Conservation (phyloP, 2,797 vertebrate genomes). For the Lateolabrax maculatus region DNA sequence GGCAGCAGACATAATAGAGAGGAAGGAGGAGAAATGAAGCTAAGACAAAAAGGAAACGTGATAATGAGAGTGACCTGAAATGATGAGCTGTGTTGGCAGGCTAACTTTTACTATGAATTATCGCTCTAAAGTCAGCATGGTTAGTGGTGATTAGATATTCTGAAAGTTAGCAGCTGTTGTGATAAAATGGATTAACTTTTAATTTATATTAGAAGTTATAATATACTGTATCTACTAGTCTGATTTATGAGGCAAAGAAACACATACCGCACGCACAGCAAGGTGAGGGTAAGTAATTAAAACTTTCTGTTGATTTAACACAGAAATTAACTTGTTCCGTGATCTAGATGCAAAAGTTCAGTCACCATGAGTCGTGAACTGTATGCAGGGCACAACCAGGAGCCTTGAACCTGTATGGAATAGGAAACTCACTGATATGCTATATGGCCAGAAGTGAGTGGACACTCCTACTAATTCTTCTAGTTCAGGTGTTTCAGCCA, state of each 20-base stretch:
- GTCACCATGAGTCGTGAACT: not conserved
- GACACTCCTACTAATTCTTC: too few species aligned
- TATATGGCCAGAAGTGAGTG: too few species aligned
- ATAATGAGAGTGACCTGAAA: conserved; percentile 52
- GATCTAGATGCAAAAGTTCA: not conserved
- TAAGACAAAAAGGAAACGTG: conserved; percentile 50
- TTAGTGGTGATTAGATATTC: not conserved
- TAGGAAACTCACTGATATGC: too few species aligned
- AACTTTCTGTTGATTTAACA: too few species aligned
- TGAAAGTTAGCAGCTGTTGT: not conserved
- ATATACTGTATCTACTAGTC: too few species aligned
- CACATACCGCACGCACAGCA: too few species aligned
- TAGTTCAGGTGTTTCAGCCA: too few species aligned
- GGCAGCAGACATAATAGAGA: conserved; percentile 60
- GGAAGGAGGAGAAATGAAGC: conserved; percentile 38
- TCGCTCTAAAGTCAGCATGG: not conserved
- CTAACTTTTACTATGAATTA: conserved; percentile 6
- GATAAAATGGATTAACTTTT: not conserved
- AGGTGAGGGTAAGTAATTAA: too few species aligned
- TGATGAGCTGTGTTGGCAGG: conserved; percentile 33
- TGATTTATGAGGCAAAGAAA: too few species aligned
- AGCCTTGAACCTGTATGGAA: not conserved
- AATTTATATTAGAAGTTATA: too few species aligned
- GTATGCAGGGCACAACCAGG: not conserved
- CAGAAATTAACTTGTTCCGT: too few species aligned